Conservation (phyloP, 1,140 invertebrate genomes). For the Acromyrmex charruanus region DNA sequence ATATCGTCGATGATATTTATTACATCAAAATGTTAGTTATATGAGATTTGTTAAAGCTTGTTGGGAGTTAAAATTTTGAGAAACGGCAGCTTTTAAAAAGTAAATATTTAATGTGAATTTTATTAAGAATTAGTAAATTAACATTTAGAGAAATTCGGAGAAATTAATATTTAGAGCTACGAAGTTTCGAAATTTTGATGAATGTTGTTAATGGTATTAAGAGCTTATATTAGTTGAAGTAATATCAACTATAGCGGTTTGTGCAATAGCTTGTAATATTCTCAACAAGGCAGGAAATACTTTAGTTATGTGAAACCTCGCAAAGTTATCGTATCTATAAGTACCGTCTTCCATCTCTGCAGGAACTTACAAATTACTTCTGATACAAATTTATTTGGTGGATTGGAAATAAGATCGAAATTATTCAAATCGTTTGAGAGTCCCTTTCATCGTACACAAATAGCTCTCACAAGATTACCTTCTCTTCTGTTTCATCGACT, state of each 20-base stretch:
- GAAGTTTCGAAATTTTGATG: conserved; percentile 18
- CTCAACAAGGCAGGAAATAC: not conserved
- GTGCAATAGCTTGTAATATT: not conserved
- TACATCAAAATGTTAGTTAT: not conserved
- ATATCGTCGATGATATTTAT: not conserved
- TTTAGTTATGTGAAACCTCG: conserved; percentile 3
- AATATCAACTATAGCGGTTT: not conserved
- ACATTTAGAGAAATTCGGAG: not conserved
- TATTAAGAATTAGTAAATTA: not conserved
- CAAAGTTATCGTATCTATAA: not conserved
- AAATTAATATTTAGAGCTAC: not conserved
- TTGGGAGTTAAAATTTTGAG: conserved; percentile 23
- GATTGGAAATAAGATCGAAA: not conserved
- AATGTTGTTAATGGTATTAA: conserved; percentile 19
- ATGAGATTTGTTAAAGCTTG: conserved; percentile 24
- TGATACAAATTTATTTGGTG: conserved; percentile 13
- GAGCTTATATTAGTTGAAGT: not conserved
- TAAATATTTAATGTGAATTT: not conserved
- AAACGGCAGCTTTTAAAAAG: conserved; percentile 22
- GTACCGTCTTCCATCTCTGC: conserved; percentile 23
- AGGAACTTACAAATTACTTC: not conserved
- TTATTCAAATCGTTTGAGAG: conserved; percentile 18
- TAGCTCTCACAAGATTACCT: not conserved
- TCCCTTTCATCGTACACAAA: not conserved
- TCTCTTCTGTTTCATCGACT: not conserved